Base-by-base conservation (phyloP, 2,797 vertebrate species). In the Semotilus atromaculatus region DNA sequence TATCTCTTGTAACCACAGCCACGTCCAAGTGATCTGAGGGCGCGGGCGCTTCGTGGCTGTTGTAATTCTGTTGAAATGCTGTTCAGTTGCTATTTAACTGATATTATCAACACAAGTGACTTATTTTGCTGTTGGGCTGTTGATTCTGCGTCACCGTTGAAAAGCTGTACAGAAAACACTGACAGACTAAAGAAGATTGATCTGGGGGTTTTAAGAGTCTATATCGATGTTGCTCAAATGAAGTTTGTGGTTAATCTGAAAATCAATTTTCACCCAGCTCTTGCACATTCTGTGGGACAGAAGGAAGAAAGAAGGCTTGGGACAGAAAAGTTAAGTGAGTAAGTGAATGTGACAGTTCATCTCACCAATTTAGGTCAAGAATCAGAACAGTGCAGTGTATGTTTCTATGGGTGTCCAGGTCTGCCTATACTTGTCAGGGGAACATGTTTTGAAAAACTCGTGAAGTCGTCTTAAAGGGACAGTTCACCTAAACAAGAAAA, bases 311-410 rank as follows among this genome's bases (percentile, higher is more conserved):
- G 19, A 45, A 80, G 53, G 48, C 36, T 80, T 73, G 43, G 26
- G 77, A 53, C 36, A 31, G 34, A 85, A 75, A 48, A 86, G 85
- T 55, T 83, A 86, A 90, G 91, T 94, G 92, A 95, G 91, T 94
- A 94, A 95, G 89, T 93, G 91, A 94, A 94, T 94, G 93, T 93
- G 93, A 95, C 93, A 94, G 92, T 92, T 93, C 91, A 89, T 90
- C 91, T 68, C 87, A 86, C 90, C 88, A 91, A 94, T 95, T 92
- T 93, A 94, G 94, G 94, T 94, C 94, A 94, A 90, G 93, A 94
- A 92, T 92, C 93, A 92, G 89, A 94, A 91, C 90, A 16, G 76
- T 48, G 86, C 91, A 92, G 92, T 93, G 91, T 90, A 88, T 88
- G 90, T 72, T 53, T 90, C 64, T 64, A 88, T 79, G 86, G 88